Evolutionary conservation across 2,113 vertebrate genomes (phyloP).

Genomic region (Fulica atra): DNA sequence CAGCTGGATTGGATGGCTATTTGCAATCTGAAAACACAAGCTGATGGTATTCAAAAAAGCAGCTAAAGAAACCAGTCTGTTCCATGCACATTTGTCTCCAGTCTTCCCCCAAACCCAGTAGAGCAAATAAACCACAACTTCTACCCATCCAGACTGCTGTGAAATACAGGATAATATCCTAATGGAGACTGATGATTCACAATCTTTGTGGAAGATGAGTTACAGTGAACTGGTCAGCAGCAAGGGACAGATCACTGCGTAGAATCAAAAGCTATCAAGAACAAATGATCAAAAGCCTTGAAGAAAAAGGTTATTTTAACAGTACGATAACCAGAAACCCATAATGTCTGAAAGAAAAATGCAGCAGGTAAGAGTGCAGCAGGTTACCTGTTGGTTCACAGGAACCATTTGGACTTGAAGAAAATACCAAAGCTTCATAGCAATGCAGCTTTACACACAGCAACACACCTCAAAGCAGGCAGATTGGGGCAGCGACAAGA

Average conservation of each 20-base stretch:
- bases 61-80: not conserved
- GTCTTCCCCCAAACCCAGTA: not conserved
- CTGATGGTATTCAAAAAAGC: not conserved
- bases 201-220: not conserved
- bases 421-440: not conserved
- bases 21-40: not conserved
- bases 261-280: not conserved
- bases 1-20: not conserved
- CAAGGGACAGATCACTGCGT: not conserved
- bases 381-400: not conserved
- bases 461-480: not conserved
- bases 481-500: fast-evolving
- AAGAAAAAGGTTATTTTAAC: not conserved
- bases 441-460: fast-evolving
- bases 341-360: not conserved
- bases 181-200: not conserved
- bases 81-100: not conserved
- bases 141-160: not conserved
- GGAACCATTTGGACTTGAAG: not conserved
- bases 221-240: not conserved
- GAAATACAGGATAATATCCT: not conserved
- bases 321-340: not conserved
- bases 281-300: not conserved
- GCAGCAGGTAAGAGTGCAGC: not conserved
- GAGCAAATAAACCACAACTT: not conserved